Base-by-base conservation (phyloP, 1,140 invertebrate species). In the Lepidurus packardi region DNA sequence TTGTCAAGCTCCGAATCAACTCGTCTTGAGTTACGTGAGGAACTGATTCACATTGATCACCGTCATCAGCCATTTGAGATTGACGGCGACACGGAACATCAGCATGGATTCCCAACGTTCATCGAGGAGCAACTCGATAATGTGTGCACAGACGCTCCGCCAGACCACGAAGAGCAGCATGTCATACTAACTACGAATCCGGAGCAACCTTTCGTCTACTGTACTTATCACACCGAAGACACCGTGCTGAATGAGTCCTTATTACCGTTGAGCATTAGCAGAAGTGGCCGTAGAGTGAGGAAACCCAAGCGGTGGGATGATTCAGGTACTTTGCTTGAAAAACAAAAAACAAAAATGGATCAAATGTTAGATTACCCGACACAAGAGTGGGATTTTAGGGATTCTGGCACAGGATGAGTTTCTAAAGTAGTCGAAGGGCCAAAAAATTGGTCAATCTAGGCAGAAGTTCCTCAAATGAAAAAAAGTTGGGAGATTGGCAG, bases 181-280 rank as follows among this genome's bases (percentile, higher is more conserved):
- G 53, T 65, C 21, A 65, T 65, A 65, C 53, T 65, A 21, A 13
- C 6, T 7, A 65, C 16, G 21, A 21, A 21, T 7, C 53, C 53
- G 53, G 53, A 21, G 13, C 16, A 65, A 65, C 21, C 53, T 9
- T 65, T 21, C 21, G 21, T 21, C 53, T 65, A 21, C 53, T 7
- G 53, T 16, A 65, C 53, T 65, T 65, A 65, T 65, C 53, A 7
- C 21, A 65, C 53, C 6, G 16, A 21, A 65, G 13, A 65, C 53
- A 65, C 53, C 53, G 16, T 21, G 53, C 53, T 65, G 53, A 65
- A 65, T 65, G 53, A 65, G 53, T n/a, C 53, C 53, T 65, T 65
- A 65, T 21, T 65, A 21, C 53, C 53, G 0, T 3, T 21, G 53
- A 65, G 53, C 53, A 65, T 65, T 65, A 65, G 53, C 53, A 65